Base-by-base conservation (phyloP, 2,797 vertebrate species). In the Helarctos malayanus region DNA sequence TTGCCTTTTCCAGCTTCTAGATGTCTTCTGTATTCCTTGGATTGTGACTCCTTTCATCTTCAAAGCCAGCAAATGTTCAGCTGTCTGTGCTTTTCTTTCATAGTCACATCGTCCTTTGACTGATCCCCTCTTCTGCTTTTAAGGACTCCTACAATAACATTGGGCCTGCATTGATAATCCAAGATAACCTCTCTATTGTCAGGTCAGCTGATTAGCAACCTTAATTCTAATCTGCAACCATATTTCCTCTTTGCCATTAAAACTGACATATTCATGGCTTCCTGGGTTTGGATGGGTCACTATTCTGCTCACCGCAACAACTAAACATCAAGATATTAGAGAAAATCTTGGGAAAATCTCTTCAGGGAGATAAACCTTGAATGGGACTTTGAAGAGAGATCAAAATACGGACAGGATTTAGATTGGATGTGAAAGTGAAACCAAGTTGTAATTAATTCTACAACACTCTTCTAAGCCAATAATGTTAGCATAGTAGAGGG, bases 211-310 rank as follows among this genome's bases (percentile, higher is more conserved):
- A 69, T 76, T 89, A 85, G 8, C 18, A 65, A 75, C 2, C 25
- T 79, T 93, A 93, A 71, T 81, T 80, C 8, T 13, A 25, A 47
- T 41, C 41, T 68, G n/a, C 61, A 79, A 41, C 11, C 35, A 35
- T 61, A 94, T 78, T 92, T 76, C 59, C 11, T 56, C 52, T 57
- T 90, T 93, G 32, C 25, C 29, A 71, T 45, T 91, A 85, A 84
- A 56, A 1, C 8, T 49, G 76, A 69, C 35, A 69, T 35, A 75
- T 21, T 68, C n/a, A 59, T 7, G 63, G 71, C 3, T 69, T 59
- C 27, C 19, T 7, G 5, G 27, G 32, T 87, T 71, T 1, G 5
- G 27, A 2, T 1, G 7, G 1, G 23, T 0, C 2, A 45, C 85
- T 82, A 86, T 76, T 73, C 11, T 47, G 18, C 8, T 8, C 59